Base-by-base conservation (phyloP, 2,888 invertebrate species). In the Elegia similella region DNA sequence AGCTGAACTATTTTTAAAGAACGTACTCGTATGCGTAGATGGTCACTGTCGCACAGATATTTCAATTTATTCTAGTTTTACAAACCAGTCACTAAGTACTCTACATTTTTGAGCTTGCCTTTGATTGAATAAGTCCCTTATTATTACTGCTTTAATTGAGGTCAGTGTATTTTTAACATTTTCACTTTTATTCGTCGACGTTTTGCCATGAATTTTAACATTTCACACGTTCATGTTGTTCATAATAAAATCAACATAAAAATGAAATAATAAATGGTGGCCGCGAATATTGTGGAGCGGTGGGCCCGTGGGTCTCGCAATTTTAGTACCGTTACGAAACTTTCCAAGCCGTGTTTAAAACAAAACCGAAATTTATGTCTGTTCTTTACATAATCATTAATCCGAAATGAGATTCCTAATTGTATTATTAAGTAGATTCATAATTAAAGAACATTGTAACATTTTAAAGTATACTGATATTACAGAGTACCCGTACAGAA, bases 1-100 rank as follows among this genome's bases (percentile, higher is more conserved):
- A 79, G 64, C 64, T 66, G 69, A 67, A 75, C 73, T 78, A 77
- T 82, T 80, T 79, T 78, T 57, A 44, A 15, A 29, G 48, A 42
- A 8, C 16, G 23, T 5, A 23, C 2, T 38, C 12, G 8, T 5
- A 23, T 2, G 10, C 12, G 8, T 34, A 42, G 29, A 32, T 32
- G 34, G 12, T 34, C 8, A 23, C 17, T 2, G 12, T 29, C 7
- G 34, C 44, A 42, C 29, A 23, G 23, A 17, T n/a, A 38, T 7
- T 23, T 38, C 17, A 23, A n/a, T 12, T 23, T 46, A 38, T 38
- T 1, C 38, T 38, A 12, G 12, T 38, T 38, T 38, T n/a, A 8
- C 38, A 38, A n/a, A 38, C 0, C 1, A 38, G n/a, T 12, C 3
- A 12, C 12, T 38, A 38, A n/a, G 12, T 38, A 38, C 38, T 12